Percentiles rank a stretch among this genome's conserved stretches.
Evolutionary conservation across 2,797 vertebrate genomes (phyloP).

Genomic region (Gallinago stenura): DNA sequence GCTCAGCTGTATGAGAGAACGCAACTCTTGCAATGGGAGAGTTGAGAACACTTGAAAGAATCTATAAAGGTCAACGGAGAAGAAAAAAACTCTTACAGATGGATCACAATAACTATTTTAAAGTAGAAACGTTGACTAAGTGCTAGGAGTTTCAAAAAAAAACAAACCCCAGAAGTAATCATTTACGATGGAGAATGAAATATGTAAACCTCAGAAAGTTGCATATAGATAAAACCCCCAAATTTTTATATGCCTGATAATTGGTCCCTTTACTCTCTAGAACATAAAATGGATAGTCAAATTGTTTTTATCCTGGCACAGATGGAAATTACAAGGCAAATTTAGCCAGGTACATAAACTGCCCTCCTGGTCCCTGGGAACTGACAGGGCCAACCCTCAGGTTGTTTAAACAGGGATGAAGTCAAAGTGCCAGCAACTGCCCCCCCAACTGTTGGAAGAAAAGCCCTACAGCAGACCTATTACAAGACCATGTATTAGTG

Average conservation of each 20-base stretch:
- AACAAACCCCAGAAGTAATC: neutral
- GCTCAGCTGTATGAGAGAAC: neutral
- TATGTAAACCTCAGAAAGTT: neutral
- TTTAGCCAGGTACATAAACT: fast-evolving
- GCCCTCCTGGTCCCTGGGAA: neutral
- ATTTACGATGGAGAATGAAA: neutral
- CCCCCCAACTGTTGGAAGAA: neutral
- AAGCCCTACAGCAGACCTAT: neutral
- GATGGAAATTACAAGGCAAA: neutral
- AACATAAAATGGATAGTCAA: neutral
- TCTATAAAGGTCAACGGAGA: neutral
- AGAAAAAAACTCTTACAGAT: neutral
- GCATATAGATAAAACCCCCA: neutral
- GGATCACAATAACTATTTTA: neutral
- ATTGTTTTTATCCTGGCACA: neutral
- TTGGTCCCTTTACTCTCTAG: neutral
- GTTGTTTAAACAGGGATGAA: fast-evolving
- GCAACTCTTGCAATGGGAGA: neutral
- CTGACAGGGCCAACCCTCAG: neutral
- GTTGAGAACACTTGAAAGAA: neutral
- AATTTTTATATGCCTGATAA: neutral
- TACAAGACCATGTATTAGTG: fast-evolving
- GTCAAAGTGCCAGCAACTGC: neutral
- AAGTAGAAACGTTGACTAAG: neutral
- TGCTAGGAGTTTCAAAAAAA: neutral